phyloP scores from a whole-genome alignment of 2,797 vertebrate genomes.

The Choloepus didactylus region DNA sequence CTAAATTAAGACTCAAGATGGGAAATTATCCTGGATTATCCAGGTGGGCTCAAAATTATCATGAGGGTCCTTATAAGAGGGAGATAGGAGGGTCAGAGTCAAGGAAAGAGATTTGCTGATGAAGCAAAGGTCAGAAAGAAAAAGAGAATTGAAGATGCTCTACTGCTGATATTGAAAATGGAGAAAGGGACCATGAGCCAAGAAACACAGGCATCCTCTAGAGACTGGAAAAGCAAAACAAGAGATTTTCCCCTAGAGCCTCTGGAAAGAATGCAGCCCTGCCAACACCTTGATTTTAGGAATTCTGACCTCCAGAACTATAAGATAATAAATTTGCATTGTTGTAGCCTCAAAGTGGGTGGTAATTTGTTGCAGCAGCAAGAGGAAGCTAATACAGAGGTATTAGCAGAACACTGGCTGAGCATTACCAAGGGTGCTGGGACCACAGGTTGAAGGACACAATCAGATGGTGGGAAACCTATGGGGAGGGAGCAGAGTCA shows the following conservation, averaged over 20 bases:
- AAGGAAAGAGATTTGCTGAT: neutral
- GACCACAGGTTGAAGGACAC: neutral
- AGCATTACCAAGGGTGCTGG: neutral
- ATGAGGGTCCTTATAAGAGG: rapidly evolving
- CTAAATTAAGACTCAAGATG: neutral
- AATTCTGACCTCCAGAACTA: rapidly evolving
- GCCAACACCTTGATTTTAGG: rapidly evolving
- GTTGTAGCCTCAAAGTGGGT: neutral
- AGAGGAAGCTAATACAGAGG: rapidly evolving
- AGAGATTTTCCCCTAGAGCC: rapidly evolving
- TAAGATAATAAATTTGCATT: no score
- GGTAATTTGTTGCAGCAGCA: rapidly evolving
- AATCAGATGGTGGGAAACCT: rapidly evolving
- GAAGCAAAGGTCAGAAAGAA: rapidly evolving
- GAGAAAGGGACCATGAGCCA: rapidly evolving
- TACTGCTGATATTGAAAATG: neutral
- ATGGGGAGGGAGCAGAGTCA: neutral
- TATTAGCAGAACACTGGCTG: rapidly evolving
- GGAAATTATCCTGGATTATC: rapidly evolving
- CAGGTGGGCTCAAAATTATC: rapidly evolving
- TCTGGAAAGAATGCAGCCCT: rapidly evolving
- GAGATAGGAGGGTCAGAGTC: rapidly evolving
- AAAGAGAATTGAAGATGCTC: no score
- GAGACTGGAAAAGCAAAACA: neutral
- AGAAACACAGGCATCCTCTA: rapidly evolving